These are phyloP conservation scores for Vulpes ferrilata DNA, from an alignment of 2,113 vertebrate genomes.

Conservation along the genomic window DNA sequence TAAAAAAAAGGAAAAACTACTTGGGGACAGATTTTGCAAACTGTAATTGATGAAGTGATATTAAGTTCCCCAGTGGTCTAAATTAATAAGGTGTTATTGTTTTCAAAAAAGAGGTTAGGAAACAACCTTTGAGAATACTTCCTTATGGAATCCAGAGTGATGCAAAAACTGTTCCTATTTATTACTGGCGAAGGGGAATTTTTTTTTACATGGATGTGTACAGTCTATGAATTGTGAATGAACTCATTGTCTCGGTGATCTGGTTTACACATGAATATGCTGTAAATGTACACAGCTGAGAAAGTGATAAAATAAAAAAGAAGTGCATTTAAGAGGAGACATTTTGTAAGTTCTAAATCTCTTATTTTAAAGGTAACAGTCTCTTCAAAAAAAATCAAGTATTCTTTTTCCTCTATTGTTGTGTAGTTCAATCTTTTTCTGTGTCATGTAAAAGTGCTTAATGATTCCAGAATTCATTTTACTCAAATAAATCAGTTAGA, in stretches of 20 bases:
- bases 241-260: conserved; percentile 37
- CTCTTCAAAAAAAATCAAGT: background rate
- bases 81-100: background rate
- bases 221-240: conserved; percentile 33
- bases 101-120: background rate
- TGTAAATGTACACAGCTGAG: conserved; percentile 15
- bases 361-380: conserved; percentile 30
- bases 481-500: conserved; percentile 34
- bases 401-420: background rate
- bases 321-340: background rate
- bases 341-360: background rate
- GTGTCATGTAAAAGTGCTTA: background rate
- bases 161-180: background rate
- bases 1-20: background rate
- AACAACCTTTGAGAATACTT: conserved; percentile 1
- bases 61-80: background rate
- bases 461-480: conserved; percentile 46
- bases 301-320: conserved; percentile 33
- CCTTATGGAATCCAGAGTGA: conserved; percentile 20
- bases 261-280: conserved; percentile 16
- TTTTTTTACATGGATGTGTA: background rate
- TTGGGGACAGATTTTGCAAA: background rate
- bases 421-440: background rate
- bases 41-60: background rate
- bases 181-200: background rate